Conservation (phyloP, 2,113 vertebrate species). For the Oryzias javanicus region DNA sequence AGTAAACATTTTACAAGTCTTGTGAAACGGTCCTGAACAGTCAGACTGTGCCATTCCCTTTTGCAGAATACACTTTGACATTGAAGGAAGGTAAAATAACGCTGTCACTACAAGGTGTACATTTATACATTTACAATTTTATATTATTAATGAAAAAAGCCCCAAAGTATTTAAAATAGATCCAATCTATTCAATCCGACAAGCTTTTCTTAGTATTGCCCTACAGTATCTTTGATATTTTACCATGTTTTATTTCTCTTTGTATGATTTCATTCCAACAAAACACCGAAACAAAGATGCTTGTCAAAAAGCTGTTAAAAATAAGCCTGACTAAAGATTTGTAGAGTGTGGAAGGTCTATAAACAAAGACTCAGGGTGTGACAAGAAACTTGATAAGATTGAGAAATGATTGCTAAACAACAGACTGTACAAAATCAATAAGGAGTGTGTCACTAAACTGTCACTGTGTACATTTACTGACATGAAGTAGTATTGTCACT, state of each 20-base stretch:
- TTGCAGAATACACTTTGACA: too few relatives aligned
- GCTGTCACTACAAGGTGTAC: neutral
- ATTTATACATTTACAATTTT: neutral
- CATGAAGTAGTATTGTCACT: neutral
- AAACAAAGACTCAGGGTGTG: neutral
- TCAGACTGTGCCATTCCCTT: neutral
- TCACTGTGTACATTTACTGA: neutral
- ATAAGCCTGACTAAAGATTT: slow-evolving; percentile 12
- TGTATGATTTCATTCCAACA: neutral
- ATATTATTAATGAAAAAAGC: too few relatives aligned
- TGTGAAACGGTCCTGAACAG: neutral
- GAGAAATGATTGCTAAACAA: slow-evolving; percentile 5
- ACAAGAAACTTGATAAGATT: neutral
- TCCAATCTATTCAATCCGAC: too few relatives aligned
- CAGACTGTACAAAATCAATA: neutral
- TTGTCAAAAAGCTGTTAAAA: slow-evolving; percentile 8
- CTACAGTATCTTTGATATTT: neutral
- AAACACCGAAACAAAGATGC: neutral
- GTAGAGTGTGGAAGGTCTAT: slow-evolving; percentile 1
- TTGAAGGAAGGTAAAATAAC: neutral
- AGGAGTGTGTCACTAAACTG: neutral
- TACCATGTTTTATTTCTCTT: neutral
- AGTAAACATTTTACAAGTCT: slow-evolving; percentile 17
- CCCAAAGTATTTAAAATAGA: too few relatives aligned
- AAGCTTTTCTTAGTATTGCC: too few relatives aligned